These are phyloP conservation scores for Phrynocephalus versicolor DNA, from an alignment of 2,113 vertebrate genomes.

Conservation along the genomic window DNA sequence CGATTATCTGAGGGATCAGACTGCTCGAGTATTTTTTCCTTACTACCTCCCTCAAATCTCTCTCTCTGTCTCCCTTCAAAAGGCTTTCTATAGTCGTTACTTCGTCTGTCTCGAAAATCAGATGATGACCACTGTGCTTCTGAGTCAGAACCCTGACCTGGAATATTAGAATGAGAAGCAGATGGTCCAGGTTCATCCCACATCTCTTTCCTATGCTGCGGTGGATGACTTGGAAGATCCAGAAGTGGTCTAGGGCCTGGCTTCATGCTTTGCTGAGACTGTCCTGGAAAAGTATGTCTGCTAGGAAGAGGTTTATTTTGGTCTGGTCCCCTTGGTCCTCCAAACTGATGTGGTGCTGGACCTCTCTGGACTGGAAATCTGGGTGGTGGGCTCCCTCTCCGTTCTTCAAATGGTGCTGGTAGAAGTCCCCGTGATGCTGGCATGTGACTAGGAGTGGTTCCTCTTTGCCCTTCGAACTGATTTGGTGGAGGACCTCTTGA, in stretches of 20 bases:
- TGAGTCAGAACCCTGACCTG: conserved; percentile 68
- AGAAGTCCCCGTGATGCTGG: conserved; percentile 70
- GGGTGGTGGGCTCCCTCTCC: conserved; percentile 69
- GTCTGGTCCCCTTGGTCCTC: conserved; percentile 62
- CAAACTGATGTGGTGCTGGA: conserved; percentile 69
- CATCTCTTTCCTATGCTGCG: conserved; percentile 75
- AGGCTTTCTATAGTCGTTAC: conserved; percentile 71
- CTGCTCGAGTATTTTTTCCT: conserved; percentile 75
- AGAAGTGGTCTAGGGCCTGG: conserved; percentile 82
- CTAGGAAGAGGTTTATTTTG: conserved; percentile 67
- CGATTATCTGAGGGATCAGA: conserved; percentile 77
- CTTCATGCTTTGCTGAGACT: conserved; percentile 69
- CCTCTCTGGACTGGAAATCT: conserved; percentile 74
- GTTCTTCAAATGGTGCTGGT: conserved; percentile 80
- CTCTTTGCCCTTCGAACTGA: conserved; percentile 72
- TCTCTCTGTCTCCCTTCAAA: conserved; percentile 80
- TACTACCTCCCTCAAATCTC: conserved; percentile 83
- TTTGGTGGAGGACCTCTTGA: conserved; percentile 74
- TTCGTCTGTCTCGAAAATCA: conserved; percentile 84
- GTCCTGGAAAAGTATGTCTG: conserved; percentile 80
- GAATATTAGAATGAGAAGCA: conserved; percentile 50
- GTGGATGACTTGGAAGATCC: conserved; percentile 81
- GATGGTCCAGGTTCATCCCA: conserved; percentile 74
- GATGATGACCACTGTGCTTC: conserved; percentile 83
- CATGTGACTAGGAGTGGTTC: conserved; percentile 72